Evolutionary conservation across 1,140 invertebrate genomes (phyloP), one percentile per base, ranked within the genome.

Genomic region (Drosophila lini): DNA sequence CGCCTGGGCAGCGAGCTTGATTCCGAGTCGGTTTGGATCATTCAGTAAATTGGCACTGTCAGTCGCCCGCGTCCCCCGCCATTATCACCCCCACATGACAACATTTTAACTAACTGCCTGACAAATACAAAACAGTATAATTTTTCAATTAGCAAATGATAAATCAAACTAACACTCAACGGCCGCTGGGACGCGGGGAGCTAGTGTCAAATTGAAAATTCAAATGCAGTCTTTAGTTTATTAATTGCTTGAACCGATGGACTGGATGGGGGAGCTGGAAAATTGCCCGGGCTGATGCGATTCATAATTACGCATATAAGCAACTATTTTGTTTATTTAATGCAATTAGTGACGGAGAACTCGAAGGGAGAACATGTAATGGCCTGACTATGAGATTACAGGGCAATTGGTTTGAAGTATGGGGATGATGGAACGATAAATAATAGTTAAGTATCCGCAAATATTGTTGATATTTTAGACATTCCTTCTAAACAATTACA

Each of bases 91-190:
- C 45, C 40, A 41, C 41, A 56, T 88, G 84, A 84, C 84, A 88
- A 81, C 80, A 89, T 75, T 89, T 88, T 80, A 88, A 84, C 84
- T 89, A 83, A 88, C 84, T 89, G 71, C 74, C 76, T 90, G 81
- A 86, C 86, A 85, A 90, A 82, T 90, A 73, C 58, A 48, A 74
- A 80, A 78, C 78, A 79, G 81, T 91, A 91, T 91, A 91, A 91
- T 91, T 91, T 91, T 89, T 88, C 88, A 91, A 91, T 91, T 91
- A 91, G 78, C 88, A 91, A 88, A 84, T 91, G 81, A 91, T 91
- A 91, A 91, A 91, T 91, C 89, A 91, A 89, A 84, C 75, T 91
- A 81, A 91, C 89, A 85, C 84, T 62, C 60, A 81, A 34, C 47
- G 52, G 45, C 38, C 34, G 58, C 62, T 41, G 70, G 55, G 55